A percentile compares a stretch with the other conserved stretches of the same genome.
These are phyloP conservation scores for Dicrostonyx torquatus DNA, from an alignment of 2,797 vertebrate species.

Conservation along the genomic window DNA sequence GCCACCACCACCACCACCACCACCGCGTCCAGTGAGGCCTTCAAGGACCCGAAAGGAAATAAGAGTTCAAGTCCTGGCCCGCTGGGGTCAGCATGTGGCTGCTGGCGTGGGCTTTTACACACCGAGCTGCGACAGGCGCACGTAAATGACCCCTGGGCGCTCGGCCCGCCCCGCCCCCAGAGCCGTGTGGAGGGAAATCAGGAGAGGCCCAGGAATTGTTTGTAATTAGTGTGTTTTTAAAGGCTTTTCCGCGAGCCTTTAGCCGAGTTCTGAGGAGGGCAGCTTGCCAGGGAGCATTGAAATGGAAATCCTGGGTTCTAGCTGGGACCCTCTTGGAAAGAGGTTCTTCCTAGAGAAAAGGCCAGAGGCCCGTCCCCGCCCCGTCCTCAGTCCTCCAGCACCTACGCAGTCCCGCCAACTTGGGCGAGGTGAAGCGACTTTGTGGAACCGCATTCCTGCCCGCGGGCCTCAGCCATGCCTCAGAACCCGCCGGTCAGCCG, in stretches of 20 bases:
- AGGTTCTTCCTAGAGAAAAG: constrained; percentile 81
- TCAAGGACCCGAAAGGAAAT: constrained; percentile 11
- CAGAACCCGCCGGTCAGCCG: not conserved
- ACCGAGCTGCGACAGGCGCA: not conserved
- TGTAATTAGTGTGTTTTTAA: constrained; percentile 85
- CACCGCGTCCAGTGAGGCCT: not conserved
- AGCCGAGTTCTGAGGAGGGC: constrained; percentile 81
- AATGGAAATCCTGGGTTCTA: constrained; percentile 83
- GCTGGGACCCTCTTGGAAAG: constrained; percentile 69
- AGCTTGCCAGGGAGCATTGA: constrained; percentile 83
- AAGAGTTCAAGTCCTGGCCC: constrained; percentile 14
- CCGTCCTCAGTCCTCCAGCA: not conserved
- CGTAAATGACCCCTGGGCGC: constrained; percentile 13
- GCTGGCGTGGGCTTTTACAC: not conserved
- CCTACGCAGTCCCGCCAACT: not conserved
- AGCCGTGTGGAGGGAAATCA: constrained; percentile 60
- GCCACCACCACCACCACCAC: too few relatives aligned
- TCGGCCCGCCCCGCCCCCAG: not conserved
- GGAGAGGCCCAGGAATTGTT: constrained; percentile 83
- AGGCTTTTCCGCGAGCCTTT: constrained; percentile 81
- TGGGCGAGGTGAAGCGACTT: constrained; percentile 1
- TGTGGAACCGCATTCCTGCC: not conserved
- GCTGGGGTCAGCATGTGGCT: not conserved
- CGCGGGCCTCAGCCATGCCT: constrained; percentile 27
- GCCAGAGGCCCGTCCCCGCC: constrained; percentile 58